Evolutionary conservation across 2,113 vertebrate genomes (phyloP), one percentile per base, ranked within the genome.

Genomic region (Notarius lentiginosus): DNA sequence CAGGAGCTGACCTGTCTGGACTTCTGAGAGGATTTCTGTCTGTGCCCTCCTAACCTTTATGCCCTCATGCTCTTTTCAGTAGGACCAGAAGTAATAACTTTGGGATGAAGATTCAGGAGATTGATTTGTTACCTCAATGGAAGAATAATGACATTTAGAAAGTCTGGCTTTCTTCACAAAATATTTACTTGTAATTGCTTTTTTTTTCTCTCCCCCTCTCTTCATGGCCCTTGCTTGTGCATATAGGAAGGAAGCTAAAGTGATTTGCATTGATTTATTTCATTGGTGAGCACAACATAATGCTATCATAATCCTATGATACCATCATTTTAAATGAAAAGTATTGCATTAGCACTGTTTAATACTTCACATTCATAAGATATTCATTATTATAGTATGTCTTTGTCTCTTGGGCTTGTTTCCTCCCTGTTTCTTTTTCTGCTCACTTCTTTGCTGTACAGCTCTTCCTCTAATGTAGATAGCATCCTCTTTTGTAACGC

Each of bases 121-220:
- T 99, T 89, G 95, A 97, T 94, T 95, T 92, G 90, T 53, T 99
- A 93, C 97, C 98, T 85, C 96, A 98, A 53, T 99, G 98, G 98
- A 98, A 97, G 94, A 96, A 96, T 84, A 99, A 99, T 7, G 95
- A 97, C 91, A 53, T 53, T 53, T 9, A 53, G 51, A 53, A 53
- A 53, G 51, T 11, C 8, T 9, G 51, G 10, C 51, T 53, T 11
- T 53, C 41, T 41, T 41, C 41, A 3, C 41, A 41, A 41, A 3
- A 41, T 41, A 41, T 41, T 72, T 51, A 5, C 49, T 27, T 77
- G 49, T 55, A n/a, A 15, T 53, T 1, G 56, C 17, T 47, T 1
- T 47, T 56, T 47, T 9, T 58, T n/a, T n/a, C n/a, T 53, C 24
- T 7, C 6, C 68, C 51, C 10, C 10, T 53, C 10, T 9, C 10